Conservation (phyloP, 2,113 vertebrate genomes). For the Anarhynchus alexandrinus region DNA sequence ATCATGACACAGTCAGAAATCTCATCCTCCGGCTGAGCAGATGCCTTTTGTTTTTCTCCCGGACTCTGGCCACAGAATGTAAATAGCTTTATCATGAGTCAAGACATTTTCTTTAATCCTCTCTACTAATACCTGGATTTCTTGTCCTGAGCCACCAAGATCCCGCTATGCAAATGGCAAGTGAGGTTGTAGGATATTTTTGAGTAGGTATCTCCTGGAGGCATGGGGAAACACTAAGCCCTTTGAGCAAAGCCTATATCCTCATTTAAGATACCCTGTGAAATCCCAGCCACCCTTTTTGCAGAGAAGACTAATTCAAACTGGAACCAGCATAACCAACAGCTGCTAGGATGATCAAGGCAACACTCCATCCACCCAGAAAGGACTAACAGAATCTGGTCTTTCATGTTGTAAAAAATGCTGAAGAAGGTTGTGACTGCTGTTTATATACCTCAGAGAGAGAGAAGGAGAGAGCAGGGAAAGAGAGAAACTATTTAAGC, state of each 20-base stretch:
- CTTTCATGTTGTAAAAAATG: not conserved
- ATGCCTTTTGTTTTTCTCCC: not conserved
- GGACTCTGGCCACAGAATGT: not conserved
- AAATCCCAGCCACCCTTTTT: not conserved
- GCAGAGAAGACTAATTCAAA: not conserved
- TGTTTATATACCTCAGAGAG: not conserved
- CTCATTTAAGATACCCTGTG: not conserved
- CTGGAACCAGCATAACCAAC: not conserved
- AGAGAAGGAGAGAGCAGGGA: not conserved
- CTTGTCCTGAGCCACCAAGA: slow-evolving; percentile 30
- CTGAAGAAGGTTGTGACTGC: not conserved
- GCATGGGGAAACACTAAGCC: not conserved
- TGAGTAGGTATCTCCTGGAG: not conserved
- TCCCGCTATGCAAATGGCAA: slow-evolving; percentile 19
- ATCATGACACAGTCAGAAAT: not conserved
- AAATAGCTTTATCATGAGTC: slow-evolving; percentile 4
- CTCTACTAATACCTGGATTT: slow-evolving; percentile 55
- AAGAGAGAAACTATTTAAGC: not conserved
- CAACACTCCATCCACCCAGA: not conserved
- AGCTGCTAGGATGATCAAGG: not conserved
- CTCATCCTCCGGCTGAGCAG: not conserved
- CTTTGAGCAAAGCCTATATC: not conserved
- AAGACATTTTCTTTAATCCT: slow-evolving; percentile 37
- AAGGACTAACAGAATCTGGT: not conserved
- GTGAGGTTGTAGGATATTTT: slow-evolving; percentile 41